phyloP scores from a whole-genome alignment of 2,797 vertebrate species.

The Tinamus major region DNA sequence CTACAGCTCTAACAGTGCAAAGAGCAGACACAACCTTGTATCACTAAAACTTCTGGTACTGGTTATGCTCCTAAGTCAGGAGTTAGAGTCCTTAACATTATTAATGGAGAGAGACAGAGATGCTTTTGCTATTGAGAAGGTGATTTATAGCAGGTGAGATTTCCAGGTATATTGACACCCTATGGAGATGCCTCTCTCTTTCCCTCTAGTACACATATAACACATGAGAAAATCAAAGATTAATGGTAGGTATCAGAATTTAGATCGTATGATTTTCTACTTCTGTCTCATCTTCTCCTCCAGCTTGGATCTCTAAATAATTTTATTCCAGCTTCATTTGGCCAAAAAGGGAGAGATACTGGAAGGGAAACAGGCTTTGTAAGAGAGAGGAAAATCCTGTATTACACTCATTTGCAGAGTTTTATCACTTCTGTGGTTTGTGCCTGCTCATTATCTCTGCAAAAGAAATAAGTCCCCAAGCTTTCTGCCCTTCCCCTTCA shows the following conservation, averaged over 20 bases:
- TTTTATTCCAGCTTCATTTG: background rate
- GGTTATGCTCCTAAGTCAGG: background rate
- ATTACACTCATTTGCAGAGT: background rate
- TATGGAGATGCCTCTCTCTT: background rate
- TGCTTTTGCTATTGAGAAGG: background rate
- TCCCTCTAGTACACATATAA: background rate
- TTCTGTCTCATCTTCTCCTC: background rate
- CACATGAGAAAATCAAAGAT: background rate
- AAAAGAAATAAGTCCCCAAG: background rate
- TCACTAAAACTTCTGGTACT: background rate
- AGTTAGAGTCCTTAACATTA: background rate
- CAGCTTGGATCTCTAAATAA: background rate
- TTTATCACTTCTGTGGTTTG: background rate
- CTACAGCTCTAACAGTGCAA: constrained; percentile 16
- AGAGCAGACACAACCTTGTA: background rate
- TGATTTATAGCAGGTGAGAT: background rate
- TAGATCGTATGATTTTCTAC: background rate
- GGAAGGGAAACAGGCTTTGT: background rate
- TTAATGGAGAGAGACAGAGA: background rate
- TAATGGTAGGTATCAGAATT: background rate
- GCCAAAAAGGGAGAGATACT: background rate
- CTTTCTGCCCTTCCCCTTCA: background rate
- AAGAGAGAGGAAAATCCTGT: background rate
- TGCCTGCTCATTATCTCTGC: background rate
- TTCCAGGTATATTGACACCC: background rate